Evolutionary conservation across 2,797 vertebrate genomes (phyloP), one percentile per base, ranked within the genome.

Genomic region (Danio albolineatus): DNA sequence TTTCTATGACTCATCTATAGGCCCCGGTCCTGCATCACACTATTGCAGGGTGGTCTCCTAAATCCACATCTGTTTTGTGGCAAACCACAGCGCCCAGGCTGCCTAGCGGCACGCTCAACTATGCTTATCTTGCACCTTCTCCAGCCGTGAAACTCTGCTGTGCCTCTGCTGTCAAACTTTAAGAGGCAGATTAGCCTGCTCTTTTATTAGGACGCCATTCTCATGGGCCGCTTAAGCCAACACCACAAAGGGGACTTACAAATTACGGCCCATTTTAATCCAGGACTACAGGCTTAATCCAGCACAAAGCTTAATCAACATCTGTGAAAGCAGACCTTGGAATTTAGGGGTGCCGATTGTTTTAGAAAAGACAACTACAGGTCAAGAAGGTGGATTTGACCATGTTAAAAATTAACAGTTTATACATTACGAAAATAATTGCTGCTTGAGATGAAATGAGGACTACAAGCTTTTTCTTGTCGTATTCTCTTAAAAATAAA

Each of bases 61-160:
- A 84, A 78, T 69, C 80, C 83, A 78, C 72, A 80, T 71, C 74
- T 84, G 83, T 85, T 79, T 84, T 64, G 73, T 79, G 66, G 70
- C 17, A 19, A 44, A 82, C 78, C 74, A 49, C 78, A 83, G 67
- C n/a, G 49, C 76, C 72, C 54, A 39, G 71, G 76, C 56, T 75
- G 78, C 41, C 57, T 53, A 65, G 69, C 49, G 19, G 72, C 77
- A 79, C 17, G 65, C 64, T 75, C 82, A 70, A 62, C 82, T 75
- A 51, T 79, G 78, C 72, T 83, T 79, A 78, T 82, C 81, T 82
- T 74, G 43, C 81, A 73, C 82, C 74, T 76, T 80, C 67, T 72
- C 66, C 78, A 43, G 60, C 61, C 44, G 60, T 72, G 78, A 60
- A 83, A 73, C 66, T 71, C 48, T 75, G 59, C 76, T 56, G 39